phyloP scores from a whole-genome alignment of 2,888 invertebrate species.

The Limnephilus lunatus region DNA sequence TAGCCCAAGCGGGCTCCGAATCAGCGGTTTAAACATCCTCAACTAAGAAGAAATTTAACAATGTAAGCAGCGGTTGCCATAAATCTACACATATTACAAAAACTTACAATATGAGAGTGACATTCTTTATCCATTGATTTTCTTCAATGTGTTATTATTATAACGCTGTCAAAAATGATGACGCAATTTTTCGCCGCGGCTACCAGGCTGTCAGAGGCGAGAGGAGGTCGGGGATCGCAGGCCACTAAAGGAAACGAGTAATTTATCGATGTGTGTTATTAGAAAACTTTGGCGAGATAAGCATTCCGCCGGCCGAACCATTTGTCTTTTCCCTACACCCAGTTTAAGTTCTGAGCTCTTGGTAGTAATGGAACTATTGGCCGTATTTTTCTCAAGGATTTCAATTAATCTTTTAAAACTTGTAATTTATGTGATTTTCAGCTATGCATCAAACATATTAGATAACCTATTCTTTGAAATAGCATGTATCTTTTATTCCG shows the following conservation, averaged over 20 bases:
- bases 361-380: not conserved
- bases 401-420: not conserved
- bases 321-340: slow-evolving; percentile 60
- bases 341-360: slow-evolving; percentile 21
- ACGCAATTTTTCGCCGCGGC: slow-evolving; percentile 32
- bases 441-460: not conserved
- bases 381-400: not conserved
- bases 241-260: slow-evolving; percentile 44
- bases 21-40: not conserved
- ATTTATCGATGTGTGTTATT: slow-evolving; percentile 65
- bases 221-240: slow-evolving; percentile 13
- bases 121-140: not conserved
- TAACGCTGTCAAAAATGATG: slow-evolving; percentile 42
- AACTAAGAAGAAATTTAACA: not conserved
- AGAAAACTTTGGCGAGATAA: slow-evolving; percentile 64
- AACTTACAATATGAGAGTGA: not conserved
- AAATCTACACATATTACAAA: not conserved
- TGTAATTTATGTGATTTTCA: not conserved
- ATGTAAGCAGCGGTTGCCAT: not conserved
- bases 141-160: slow-evolving; percentile 17
- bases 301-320: slow-evolving; percentile 58
- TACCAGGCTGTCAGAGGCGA: slow-evolving; percentile 29
- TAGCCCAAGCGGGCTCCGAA: not conserved
- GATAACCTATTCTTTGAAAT: not conserved
- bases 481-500: too few relatives aligned